Conservation (phyloP, 2,888 invertebrate species). For the Chrysopilus asiliformis region DNA sequence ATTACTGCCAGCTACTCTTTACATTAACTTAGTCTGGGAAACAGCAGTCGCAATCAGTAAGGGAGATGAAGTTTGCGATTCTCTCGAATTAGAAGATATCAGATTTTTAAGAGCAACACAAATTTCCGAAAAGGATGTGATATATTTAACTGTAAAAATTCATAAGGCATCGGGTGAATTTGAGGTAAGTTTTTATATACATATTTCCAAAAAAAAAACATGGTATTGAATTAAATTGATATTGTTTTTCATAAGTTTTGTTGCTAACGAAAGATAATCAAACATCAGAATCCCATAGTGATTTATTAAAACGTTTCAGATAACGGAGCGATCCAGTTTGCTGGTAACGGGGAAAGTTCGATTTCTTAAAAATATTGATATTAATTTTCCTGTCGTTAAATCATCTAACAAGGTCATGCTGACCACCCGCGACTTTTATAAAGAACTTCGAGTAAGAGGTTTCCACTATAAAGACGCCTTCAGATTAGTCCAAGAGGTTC, state of each 20-base stretch:
- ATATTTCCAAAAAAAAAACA: too few relatives aligned
- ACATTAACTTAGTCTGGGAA: slow-evolving; percentile 66
- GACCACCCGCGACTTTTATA: slow-evolving; percentile 52
- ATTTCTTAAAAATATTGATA: too few relatives aligned
- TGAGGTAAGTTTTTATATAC: slow-evolving; percentile 33
- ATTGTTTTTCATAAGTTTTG: too few relatives aligned
- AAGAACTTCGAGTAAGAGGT: slow-evolving; percentile 55
- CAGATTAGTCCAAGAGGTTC: slow-evolving; percentile 24
- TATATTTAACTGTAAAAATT: slow-evolving; percentile 42
- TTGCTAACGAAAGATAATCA: too few relatives aligned
- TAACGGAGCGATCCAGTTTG: too few relatives aligned
- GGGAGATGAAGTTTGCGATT: too few relatives aligned
- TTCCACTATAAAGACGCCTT: slow-evolving; percentile 43
- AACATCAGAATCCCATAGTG: too few relatives aligned
- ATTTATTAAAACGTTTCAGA: too few relatives aligned
- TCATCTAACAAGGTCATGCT: too few relatives aligned
- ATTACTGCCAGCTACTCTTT: slow-evolving; percentile 66
- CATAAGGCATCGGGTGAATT: slow-evolving; percentile 47
- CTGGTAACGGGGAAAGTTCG: too few relatives aligned
- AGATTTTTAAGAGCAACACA: slow-evolving; percentile 72
- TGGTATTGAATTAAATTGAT: too few relatives aligned
- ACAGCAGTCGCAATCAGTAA: slow-evolving; percentile 55
- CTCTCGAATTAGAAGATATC: slow-evolving; percentile 74
- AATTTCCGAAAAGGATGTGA: slow-evolving; percentile 48
- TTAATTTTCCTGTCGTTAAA: too few relatives aligned